Conservation (phyloP, 2,113 vertebrate genomes). For the Dipodomys stephensi region DNA sequence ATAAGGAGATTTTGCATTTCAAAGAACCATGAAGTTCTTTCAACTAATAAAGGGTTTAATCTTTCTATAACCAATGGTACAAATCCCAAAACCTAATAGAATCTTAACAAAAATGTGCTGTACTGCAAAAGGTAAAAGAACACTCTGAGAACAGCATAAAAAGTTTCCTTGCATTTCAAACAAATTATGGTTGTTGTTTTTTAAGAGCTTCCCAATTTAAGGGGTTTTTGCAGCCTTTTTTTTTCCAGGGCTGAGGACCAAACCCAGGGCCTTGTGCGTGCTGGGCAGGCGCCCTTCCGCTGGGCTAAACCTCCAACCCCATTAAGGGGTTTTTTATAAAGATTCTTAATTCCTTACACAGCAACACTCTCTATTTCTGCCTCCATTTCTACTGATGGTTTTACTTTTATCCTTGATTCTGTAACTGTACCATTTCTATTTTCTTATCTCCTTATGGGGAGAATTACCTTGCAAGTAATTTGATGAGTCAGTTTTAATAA, state of each 20-base stretch:
- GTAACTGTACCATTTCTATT: constrained; percentile 56
- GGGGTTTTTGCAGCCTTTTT: neutral
- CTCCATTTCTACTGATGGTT: neutral
- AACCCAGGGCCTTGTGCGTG: too few relatives aligned
- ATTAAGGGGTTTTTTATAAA: neutral
- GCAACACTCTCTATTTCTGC: constrained; percentile 30
- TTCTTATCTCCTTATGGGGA: constrained; percentile 50
- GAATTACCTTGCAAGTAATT: constrained; percentile 64
- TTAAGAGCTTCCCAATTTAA: neutral
- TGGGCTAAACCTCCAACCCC: too few relatives aligned
- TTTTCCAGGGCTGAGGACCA: too few relatives aligned
- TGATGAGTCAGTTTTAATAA: constrained; percentile 67
- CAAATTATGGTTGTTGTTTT: too few relatives aligned
- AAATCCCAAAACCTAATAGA: neutral
- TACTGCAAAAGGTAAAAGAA: neutral
- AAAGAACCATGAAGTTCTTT: neutral
- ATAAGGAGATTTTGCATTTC: neutral
- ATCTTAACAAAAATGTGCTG: neutral
- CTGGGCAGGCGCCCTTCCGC: too few relatives aligned
- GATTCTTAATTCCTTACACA: neutral
- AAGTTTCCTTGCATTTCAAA: neutral
- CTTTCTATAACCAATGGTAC: neutral
- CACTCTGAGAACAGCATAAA: neutral
- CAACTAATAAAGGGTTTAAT: neutral
- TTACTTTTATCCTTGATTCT: constrained; percentile 22